Conservation (phyloP, 2,113 vertebrate species). For the Paratilapia polleni region DNA sequence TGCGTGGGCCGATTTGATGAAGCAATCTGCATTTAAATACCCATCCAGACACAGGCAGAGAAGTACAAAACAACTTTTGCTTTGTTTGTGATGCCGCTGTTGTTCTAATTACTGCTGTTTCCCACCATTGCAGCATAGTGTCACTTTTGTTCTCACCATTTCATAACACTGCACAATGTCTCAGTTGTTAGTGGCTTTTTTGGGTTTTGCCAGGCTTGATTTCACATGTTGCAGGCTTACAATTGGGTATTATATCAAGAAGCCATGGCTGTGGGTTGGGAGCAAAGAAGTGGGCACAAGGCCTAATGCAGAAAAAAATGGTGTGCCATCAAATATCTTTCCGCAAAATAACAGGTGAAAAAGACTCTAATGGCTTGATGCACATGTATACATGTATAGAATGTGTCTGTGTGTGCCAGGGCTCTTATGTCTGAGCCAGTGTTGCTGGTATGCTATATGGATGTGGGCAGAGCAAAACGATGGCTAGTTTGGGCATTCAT, state of each 20-base stretch:
- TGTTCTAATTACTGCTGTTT: conserved; percentile 32
- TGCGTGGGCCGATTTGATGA: conserved; percentile 16
- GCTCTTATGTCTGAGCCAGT: background rate
- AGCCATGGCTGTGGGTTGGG: conserved; percentile 27
- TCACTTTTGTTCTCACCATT: conserved; percentile 17
- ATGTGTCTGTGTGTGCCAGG: background rate
- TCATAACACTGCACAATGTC: conserved; percentile 34
- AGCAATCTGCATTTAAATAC: conserved; percentile 44
- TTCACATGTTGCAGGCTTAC: conserved; percentile 40
- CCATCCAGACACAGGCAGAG: background rate
- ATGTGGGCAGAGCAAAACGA: conserved; percentile 24
- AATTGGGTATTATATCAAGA: conserved; percentile 47
- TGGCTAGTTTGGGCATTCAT: conserved; percentile 42
- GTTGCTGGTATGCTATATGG: conserved; percentile 13
- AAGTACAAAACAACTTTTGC: background rate
- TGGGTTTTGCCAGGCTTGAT: conserved; percentile 37
- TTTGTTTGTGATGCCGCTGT: conserved; percentile 26
- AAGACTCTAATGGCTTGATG: conserved; percentile 26
- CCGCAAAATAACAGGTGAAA: conserved; percentile 25
- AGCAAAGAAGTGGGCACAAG: conserved; percentile 29
- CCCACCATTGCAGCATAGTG: background rate
- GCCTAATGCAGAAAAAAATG: conserved; percentile 59
- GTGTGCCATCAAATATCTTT: conserved; percentile 36
- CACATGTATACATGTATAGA: background rate
- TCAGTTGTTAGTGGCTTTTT: conserved; percentile 34